phyloP scores from a whole-genome alignment of 2,113 vertebrate genomes.

The Albula glossodonta region DNA sequence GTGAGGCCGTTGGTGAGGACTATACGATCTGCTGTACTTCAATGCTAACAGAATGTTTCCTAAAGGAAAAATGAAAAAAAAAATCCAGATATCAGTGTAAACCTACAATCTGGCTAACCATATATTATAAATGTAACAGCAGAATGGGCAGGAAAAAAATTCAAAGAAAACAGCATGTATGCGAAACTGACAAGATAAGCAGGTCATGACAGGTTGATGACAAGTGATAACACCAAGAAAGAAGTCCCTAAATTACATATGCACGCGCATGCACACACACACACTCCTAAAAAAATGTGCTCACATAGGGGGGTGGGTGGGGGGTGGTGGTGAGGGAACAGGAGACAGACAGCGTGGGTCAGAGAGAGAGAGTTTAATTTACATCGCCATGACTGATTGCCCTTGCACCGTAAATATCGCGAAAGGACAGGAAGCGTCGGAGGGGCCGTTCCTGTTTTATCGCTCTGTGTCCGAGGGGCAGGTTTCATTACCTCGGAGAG shows the following conservation, averaged over 20 bases:
- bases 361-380: neutral
- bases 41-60: neutral
- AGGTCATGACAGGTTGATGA: neutral
- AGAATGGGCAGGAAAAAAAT: too few species aligned
- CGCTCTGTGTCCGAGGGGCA: conserved; percentile 15
- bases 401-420: neutral
- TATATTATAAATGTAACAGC: neutral
- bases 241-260: neutral
- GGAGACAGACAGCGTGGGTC: neutral
- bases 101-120: too few species aligned
- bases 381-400: neutral
- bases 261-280: neutral
- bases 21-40: neutral
- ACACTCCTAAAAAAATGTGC: neutral
- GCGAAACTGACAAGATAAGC: neutral
- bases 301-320: too few species aligned
- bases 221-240: too few species aligned
- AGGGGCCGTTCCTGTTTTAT: conserved; percentile 16
- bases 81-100: too few species aligned
- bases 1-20: neutral
- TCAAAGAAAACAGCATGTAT: neutral
- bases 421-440: conserved; percentile 6
- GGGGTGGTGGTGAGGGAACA: neutral
- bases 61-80: neutral
- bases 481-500: conserved; percentile 21